Percentiles rank a stretch among this genome's conserved stretches.
phyloP scores from a whole-genome alignment of 2,888 invertebrate genomes.

The Erebia epiphron region DNA sequence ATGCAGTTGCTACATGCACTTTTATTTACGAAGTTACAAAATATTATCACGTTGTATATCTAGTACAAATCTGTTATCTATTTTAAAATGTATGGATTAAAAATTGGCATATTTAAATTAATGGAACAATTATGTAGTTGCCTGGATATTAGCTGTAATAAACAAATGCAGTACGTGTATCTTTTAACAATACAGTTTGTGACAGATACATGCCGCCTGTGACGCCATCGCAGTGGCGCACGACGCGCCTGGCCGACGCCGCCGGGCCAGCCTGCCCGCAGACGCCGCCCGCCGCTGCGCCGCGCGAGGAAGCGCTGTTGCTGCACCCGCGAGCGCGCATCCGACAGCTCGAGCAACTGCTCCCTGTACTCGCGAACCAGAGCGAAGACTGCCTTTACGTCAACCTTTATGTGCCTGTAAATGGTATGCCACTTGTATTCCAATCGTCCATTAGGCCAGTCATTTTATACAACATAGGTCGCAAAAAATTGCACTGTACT shows the following conservation, averaged over 20 bases:
- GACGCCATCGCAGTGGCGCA: slow-evolving; percentile 94
- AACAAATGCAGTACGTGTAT: background rate
- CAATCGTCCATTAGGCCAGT: no score
- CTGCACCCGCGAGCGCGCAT: slow-evolving; percentile 92
- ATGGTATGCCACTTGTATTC: slow-evolving; percentile 48
- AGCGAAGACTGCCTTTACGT: slow-evolving; percentile 99
- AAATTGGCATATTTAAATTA: no score
- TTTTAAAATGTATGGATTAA: no score
- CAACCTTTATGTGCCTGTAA: slow-evolving; percentile 96
- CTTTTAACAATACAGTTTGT: background rate
- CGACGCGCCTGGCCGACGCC: slow-evolving; percentile 90
- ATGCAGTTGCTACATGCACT: background rate
- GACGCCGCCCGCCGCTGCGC: slow-evolving; percentile 78
- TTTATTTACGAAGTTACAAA: background rate
- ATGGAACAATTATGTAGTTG: no score
- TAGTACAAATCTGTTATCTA: no score
- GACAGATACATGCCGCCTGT: slow-evolving; percentile 96
- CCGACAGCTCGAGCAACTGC: slow-evolving; percentile 91
- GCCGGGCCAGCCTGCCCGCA: slow-evolving; percentile 95
- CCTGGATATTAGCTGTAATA: background rate
- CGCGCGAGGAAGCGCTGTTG: slow-evolving; percentile 85
- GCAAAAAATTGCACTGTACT: no score
- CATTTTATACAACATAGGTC: no score
- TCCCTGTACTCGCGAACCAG: slow-evolving; percentile 94
- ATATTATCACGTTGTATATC: no score